A percentile compares a stretch with the other conserved stretches of the same genome.
Conservation (phyloP, 1,140 invertebrate species). For the Globodera rostochiensis region DNA sequence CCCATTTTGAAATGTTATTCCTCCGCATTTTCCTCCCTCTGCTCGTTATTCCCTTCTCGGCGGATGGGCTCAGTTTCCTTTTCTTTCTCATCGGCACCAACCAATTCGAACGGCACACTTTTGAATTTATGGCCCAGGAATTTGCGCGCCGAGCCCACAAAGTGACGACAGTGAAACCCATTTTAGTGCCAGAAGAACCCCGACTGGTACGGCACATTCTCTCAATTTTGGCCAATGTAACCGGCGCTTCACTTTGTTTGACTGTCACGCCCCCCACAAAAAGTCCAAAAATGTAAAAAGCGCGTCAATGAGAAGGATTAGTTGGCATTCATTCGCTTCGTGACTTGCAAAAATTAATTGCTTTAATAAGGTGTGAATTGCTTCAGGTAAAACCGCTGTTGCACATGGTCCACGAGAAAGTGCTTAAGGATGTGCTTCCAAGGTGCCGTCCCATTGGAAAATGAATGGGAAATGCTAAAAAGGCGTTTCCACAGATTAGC, state of each 20-base stretch:
- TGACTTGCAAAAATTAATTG: background rate
- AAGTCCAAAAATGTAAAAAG: too few species aligned
- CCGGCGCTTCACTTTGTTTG: too few species aligned
- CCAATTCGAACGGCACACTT: conserved; percentile 58
- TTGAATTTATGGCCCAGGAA: conserved; percentile 64
- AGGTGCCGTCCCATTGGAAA: conserved; percentile 38
- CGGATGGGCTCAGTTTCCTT: conserved; percentile 49
- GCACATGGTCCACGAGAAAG: conserved; percentile 59
- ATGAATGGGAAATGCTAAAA: too few species aligned
- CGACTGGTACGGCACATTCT: conserved; percentile 44
- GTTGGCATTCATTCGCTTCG: too few species aligned
- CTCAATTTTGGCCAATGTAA: background rate
- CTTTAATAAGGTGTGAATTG: conserved; percentile 1
- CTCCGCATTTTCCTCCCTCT: background rate
- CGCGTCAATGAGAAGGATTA: too few species aligned
- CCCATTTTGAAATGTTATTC: background rate
- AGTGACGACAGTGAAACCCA: conserved; percentile 59
- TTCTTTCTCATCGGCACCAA: conserved; percentile 63
- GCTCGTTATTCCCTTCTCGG: background rate
- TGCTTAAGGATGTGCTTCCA: conserved; percentile 60
- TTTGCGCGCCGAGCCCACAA: conserved; percentile 62
- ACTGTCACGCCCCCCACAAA: too few species aligned
- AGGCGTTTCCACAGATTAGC: too few species aligned
- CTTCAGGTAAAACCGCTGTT: conserved; percentile 45
- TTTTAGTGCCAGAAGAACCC: conserved; percentile 65